phyloP scores from a whole-genome alignment of 2,113 vertebrate genomes.

The Recurvirostra avosetta region DNA sequence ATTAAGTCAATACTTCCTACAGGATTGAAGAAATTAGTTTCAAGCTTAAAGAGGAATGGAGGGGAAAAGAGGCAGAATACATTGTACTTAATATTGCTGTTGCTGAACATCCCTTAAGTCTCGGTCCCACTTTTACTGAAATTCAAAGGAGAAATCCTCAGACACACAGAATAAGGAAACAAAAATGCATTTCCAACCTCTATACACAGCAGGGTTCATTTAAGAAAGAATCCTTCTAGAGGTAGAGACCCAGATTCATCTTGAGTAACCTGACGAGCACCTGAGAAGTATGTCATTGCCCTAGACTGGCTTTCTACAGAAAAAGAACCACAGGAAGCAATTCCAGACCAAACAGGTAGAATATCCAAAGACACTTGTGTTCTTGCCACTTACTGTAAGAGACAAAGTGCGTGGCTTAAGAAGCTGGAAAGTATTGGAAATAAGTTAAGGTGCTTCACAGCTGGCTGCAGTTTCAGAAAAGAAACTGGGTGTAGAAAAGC shows the following conservation, averaged over 20 bases:
- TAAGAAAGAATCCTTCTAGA: not conserved
- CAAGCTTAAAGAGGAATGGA: not conserved
- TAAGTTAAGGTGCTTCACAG: not conserved
- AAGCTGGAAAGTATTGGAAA: not conserved
- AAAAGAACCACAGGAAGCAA: not conserved
- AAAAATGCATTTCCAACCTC: not conserved
- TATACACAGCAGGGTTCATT: not conserved
- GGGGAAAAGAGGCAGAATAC: not conserved
- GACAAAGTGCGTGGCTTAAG: not conserved
- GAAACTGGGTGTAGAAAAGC: not conserved
- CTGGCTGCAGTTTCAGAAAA: not conserved
- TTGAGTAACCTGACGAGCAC: not conserved
- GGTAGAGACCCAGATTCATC: not conserved
- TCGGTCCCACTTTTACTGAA: not conserved
- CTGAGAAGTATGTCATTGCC: not conserved
- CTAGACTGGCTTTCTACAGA: not conserved
- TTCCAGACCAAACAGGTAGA: not conserved
- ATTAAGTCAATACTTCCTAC: slow-evolving; percentile 30
- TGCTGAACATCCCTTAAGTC: not conserved
- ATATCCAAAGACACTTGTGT: not conserved
- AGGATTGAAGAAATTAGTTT: slow-evolving; percentile 15
- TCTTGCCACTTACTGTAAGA: not conserved
- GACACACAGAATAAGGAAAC: not conserved
- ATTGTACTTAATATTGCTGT: not conserved
- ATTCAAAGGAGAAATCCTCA: not conserved